Base-by-base conservation (phyloP, 2,888 invertebrate genomes). In the Epistrophella euchroma region DNA sequence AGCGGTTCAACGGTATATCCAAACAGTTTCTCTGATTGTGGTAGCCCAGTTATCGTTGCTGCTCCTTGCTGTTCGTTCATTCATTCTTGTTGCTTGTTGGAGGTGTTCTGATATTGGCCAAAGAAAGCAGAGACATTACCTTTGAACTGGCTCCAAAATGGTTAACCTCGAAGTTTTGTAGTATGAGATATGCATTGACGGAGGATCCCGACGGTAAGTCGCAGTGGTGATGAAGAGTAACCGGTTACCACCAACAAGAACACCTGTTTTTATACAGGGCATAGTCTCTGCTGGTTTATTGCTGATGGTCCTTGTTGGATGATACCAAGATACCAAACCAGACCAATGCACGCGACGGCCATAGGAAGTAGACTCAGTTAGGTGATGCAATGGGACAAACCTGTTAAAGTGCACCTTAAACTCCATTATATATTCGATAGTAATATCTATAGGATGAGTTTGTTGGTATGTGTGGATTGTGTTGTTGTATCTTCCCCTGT, bases 331-430 rank as follows among this genome's bases (percentile, higher is more conserved):
- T 32, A 17, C 45, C 28, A 32, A 35, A 15, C 13, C 15, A 45
- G 11, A 66, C 66, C 47, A 19, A 47, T 47, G 62, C 47, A 64
- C 58, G 19, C 70, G 5, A 52, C 52, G 7, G 10, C 52, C 25
- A 50, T 13, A 68, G 55, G 6, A 50, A 76, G 81, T 76, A 81
- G 71, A 80, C 66, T 72, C 71, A 68, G 72, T 60, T 80, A 72
- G 80, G 52, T 68, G 56, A 66, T 75, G 13, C 28, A 13, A 25
- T 15, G 64, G 75, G 62, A 74, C 76, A 86, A 82, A 78, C 74
- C 83, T 71, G 72, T 78, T 87, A 83, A 79, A 87, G 87, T 83
- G 78, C 87, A 83, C 60, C 83, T 76, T 83, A 78, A 72, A 83
- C 83, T 78, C 86, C 77, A 86, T 86, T 77, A 82, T 81, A 15